Evolutionary conservation across 2,888 invertebrate genomes (phyloP).

Genomic region (Lepidonotus clava): DNA sequence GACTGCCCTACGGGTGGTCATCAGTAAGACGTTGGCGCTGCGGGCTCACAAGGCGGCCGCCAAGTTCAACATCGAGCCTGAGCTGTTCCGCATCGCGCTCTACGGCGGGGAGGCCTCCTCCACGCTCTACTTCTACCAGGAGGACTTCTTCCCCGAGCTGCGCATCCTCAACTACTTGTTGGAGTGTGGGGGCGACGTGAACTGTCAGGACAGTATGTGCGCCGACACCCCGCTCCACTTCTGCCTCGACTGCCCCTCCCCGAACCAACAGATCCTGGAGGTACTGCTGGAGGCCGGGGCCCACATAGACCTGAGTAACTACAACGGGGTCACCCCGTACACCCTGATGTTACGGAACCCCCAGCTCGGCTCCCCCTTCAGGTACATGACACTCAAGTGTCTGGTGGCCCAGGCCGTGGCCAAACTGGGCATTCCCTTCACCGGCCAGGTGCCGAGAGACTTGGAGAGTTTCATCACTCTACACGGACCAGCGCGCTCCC

Average conservation of each 20-base stretch:
- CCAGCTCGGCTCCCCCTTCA: constrained; percentile 81
- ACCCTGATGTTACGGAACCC: constrained; percentile 83
- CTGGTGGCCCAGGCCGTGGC: constrained; percentile 89
- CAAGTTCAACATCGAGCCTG: constrained; percentile 85
- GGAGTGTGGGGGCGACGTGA: constrained; percentile 88
- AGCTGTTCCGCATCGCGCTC: constrained; percentile 90
- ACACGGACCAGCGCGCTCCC: constrained; percentile 50
- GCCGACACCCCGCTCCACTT: constrained; percentile 89
- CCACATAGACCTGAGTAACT: constrained; percentile 92
- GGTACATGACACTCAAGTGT: constrained; percentile 89
- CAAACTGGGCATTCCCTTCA: constrained; percentile 85
- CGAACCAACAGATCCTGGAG: constrained; percentile 80
- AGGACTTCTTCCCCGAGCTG: constrained; percentile 85
- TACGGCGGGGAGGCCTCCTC: constrained; percentile 73
- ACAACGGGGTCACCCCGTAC: constrained; percentile 87
- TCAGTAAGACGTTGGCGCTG: constrained; percentile 80
- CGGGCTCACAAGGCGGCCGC: constrained; percentile 84
- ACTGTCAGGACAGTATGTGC: constrained; percentile 86
- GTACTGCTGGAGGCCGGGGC: constrained; percentile 87
- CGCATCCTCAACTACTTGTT: constrained; percentile 87
- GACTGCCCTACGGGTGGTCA: constrained; percentile 64
- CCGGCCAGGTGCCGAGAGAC: constrained; percentile 84
- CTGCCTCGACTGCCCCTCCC: constrained; percentile 56
- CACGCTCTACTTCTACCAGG: constrained; percentile 60
- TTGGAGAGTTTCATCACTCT: constrained; percentile 59